Evolutionary conservation across 2,797 vertebrate species (phyloP).

Genomic region (Ctenopoma kingsleyae): DNA sequence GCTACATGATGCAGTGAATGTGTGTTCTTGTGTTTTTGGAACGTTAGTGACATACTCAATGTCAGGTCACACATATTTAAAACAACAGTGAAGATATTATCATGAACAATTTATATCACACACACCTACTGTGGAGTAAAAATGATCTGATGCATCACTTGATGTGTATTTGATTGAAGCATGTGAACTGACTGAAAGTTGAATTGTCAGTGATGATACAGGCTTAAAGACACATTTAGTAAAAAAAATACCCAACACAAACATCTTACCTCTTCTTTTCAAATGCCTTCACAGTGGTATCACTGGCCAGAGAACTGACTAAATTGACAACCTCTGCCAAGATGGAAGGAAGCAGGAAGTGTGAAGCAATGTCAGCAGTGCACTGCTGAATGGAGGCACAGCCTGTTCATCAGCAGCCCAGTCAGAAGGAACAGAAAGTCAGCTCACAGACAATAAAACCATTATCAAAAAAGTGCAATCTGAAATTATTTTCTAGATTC

Average conservation of each 20-base stretch:
- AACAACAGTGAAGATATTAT: too few relatives aligned
- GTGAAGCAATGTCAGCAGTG: conserved; percentile 89
- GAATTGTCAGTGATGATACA: too few relatives aligned
- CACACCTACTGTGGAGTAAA: too few relatives aligned
- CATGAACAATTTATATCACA: too few relatives aligned
- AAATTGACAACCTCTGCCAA: conserved; percentile 90
- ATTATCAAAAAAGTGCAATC: not conserved
- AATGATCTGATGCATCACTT: too few relatives aligned
- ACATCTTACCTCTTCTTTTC: conserved; percentile 87
- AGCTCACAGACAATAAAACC: not conserved
- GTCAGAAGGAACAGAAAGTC: conserved; percentile 5
- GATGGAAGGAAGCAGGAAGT: conserved; percentile 93
- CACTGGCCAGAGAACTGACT: conserved; percentile 90
- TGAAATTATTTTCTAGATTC: not conserved
- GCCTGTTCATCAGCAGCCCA: conserved; percentile 72
- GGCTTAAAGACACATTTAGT: too few relatives aligned
- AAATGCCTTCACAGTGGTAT: conserved; percentile 94
- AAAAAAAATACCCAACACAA: not conserved
- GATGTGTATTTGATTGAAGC: too few relatives aligned
- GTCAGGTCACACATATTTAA: too few relatives aligned
- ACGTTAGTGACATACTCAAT: too few relatives aligned
- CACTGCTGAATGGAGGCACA: conserved; percentile 93
- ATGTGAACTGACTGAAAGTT: too few relatives aligned
- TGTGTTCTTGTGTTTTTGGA: too few relatives aligned
- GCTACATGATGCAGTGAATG: too few relatives aligned